Conservation (phyloP, 2,888 invertebrate species). For the Odontomyia ornata region DNA sequence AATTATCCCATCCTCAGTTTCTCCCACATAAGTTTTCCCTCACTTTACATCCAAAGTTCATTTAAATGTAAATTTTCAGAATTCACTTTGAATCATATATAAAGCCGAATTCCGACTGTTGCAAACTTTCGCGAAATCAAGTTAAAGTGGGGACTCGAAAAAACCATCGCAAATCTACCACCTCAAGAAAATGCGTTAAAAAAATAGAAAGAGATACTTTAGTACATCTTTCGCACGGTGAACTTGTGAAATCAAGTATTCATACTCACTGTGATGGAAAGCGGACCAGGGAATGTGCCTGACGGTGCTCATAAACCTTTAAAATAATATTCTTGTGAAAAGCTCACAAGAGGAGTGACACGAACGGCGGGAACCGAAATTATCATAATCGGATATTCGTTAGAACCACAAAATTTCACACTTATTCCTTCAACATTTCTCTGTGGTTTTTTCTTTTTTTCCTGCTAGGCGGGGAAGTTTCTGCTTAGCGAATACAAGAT, state of each 20-base stretch:
- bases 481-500: not conserved
- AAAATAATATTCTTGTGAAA: constrained; percentile 10
- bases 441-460: not conserved
- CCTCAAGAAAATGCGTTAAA: not conserved
- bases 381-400: constrained; percentile 41
- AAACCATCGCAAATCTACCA: not conserved
- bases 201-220: not conserved
- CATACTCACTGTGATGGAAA: constrained; percentile 3
- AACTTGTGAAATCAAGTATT: constrained; percentile 13
- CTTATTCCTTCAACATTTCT: not conserved
- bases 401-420: constrained; percentile 25
- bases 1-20: no score
- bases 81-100: not conserved
- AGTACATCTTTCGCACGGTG: not conserved
- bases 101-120: not conserved
- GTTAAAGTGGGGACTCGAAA: not conserved
- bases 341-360: not conserved
- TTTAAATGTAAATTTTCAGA: constrained; percentile 30
- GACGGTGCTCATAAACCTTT: constrained; percentile 2
- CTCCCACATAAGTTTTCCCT: not conserved
- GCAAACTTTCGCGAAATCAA: no score
- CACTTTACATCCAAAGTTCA: not conserved
- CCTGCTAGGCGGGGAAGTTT: not conserved
- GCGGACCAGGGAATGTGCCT: not conserved
- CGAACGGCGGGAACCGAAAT: constrained; percentile 1